Base-by-base conservation (phyloP, 2,113 vertebrate genomes). In the Myanophis thanlyinensis region DNA sequence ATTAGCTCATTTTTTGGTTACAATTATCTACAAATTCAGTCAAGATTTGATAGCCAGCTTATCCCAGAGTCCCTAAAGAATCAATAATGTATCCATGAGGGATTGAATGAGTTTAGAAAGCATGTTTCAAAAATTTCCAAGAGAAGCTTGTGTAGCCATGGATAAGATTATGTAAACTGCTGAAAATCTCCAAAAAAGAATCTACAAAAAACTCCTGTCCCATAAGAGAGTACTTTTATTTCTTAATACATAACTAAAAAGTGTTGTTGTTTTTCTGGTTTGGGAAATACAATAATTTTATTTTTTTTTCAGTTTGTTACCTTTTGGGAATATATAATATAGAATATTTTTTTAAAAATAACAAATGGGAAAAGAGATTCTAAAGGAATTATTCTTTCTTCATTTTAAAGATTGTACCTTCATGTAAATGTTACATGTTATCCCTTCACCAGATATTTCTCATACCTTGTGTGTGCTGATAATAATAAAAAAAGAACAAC, bases 91-190 rank as follows among this genome's bases (percentile, higher is more conserved):
- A 96, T 97, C 95, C 96, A 51, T 94, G 91, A 95, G 90, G 93
- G 95, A 95, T 97, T 97, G 96, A 96, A 96, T 91, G 94, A 96
- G 96, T 95, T 95, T 93, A 96, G 95, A 97, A 98, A 97, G 96
- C 95, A 93, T 97, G 94, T 97, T 97, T 97, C 94, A 93, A 91
- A 96, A 96, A 97, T 97, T 97, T 96, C 97, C 67, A 0, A 94
- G 95, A 96, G 95, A 97, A 91, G 22, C 90, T 95, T 97, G 96
- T 96, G 89, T 95, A 97, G 96, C 95, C 95, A 96, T 95, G 95
- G 97, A 96, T 96, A 96, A 97, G 97, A 97, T 97, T 96, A 96
- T 96, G 96, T 95, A 97, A 97, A 98, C 93, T 91, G 94, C 94
- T 94, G 95, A 96, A 92, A 53, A 91, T 92, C 93, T 56, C 88